Evolutionary conservation across 1,140 invertebrate genomes (phyloP).

Genomic region (Drosophila parvula): DNA sequence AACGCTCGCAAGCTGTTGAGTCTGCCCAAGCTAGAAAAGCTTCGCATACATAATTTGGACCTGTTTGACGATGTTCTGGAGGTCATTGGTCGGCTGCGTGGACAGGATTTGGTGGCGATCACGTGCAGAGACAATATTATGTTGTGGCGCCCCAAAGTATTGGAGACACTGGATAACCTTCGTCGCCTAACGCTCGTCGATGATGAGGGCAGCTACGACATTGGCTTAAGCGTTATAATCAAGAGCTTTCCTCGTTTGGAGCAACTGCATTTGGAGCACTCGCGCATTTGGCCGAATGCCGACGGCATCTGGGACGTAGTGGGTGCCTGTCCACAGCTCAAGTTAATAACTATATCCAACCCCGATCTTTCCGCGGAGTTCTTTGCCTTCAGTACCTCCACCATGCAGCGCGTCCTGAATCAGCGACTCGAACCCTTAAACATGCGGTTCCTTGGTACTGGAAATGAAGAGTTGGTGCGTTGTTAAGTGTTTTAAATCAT

Average conservation of each 20-base stretch:
- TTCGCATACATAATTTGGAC: conserved; percentile 19
- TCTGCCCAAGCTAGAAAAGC: conserved; percentile 24
- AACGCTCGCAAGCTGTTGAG: conserved; percentile 10
- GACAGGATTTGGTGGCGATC: conserved; percentile 25
- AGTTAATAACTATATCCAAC: conserved; percentile 2
- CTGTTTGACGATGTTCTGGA: conserved; percentile 1
- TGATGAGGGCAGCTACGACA: conserved; percentile 19
- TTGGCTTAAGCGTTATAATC: conserved; percentile 5
- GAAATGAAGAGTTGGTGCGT: conserved; percentile 18
- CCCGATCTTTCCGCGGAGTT: conserved; percentile 11
- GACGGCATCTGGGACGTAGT: conserved; percentile 34
- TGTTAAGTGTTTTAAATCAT: background rate
- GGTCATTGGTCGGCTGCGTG: conserved; percentile 13
- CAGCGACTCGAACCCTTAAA: background rate
- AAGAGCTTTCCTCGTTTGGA: conserved; percentile 27
- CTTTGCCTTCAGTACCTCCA: conserved; percentile 2
- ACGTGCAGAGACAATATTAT: conserved; percentile 30
- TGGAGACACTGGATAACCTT: conserved; percentile 6
- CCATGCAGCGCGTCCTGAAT: conserved; percentile 16
- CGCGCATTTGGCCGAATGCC: conserved; percentile 16
- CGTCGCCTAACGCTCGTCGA: conserved; percentile 27
- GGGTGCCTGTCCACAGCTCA: conserved; percentile 19
- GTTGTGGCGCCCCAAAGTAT: background rate
- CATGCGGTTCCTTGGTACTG: conserved; percentile 24
- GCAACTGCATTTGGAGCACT: conserved; percentile 27